Percentiles rank a stretch among this genome's conserved stretches.
These are phyloP conservation scores for Pararge aegeria DNA, from an alignment of 1,140 invertebrate species.

Conservation along the genomic window DNA sequence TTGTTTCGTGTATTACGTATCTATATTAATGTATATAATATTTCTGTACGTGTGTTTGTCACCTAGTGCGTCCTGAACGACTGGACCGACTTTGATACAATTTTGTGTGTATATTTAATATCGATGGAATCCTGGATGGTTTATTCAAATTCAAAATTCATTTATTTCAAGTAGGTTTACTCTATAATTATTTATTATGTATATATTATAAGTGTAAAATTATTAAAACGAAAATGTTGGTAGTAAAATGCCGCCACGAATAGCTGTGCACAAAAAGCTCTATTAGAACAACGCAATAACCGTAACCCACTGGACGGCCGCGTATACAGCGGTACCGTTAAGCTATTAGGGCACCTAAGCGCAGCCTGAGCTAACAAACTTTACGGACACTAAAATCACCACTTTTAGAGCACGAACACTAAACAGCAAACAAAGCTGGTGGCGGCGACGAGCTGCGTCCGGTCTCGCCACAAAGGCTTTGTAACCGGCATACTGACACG, in stretches of 20 bases:
- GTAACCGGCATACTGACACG: conserved; percentile 73
- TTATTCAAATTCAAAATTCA: too few relatives aligned
- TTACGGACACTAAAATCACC: conserved; percentile 55
- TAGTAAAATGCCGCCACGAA: neutral
- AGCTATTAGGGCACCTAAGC: conserved; percentile 32
- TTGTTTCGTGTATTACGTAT: neutral
- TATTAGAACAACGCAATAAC: conserved; percentile 7
- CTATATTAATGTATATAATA: too few relatives aligned
- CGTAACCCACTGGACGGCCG: conserved; percentile 12
- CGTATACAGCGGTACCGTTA: conserved; percentile 17
- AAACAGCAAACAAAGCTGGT: conserved; percentile 68
- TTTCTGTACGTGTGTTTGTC: too few relatives aligned
- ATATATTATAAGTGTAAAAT: too few relatives aligned
- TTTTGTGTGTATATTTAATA: too few relatives aligned
- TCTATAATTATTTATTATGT: too few relatives aligned
- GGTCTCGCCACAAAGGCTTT: conserved; percentile 72
- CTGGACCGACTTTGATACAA: too few relatives aligned
- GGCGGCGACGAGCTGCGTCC: conserved; percentile 67
- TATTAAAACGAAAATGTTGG: too few relatives aligned
- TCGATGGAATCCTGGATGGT: too few relatives aligned
- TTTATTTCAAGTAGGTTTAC: too few relatives aligned
- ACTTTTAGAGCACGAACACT: conserved; percentile 61
- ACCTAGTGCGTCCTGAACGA: too few relatives aligned
- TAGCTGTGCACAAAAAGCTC: neutral
- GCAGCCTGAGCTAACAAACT: conserved; percentile 43